Conservation (phyloP, 37 sponge, comb jelly and placozoan genomes). For the Spongia lamella region DNA sequence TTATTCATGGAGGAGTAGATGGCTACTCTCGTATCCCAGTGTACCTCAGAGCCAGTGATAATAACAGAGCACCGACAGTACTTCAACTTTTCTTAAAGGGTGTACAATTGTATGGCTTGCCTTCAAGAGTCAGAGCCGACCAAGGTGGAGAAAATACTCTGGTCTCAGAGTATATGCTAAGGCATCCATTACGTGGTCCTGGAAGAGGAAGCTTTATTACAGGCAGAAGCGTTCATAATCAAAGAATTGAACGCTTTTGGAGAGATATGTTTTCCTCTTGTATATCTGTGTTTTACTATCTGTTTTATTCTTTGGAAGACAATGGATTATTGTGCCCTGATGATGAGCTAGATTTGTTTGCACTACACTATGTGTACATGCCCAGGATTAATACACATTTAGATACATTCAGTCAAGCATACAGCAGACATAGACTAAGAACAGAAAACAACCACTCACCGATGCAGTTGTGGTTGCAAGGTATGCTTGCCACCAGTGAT, state of each 20-base stretch:
- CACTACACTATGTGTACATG: conserved; percentile 38
- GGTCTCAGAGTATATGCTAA: conserved; percentile 48
- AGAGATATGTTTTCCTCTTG: conserved; percentile 43
- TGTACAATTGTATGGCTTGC: conserved; percentile 38
- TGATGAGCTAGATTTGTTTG: conserved; percentile 24
- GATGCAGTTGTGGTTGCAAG: too few relatives aligned
- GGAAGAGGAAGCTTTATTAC: conserved; percentile 45
- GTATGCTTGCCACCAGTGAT: too few relatives aligned
- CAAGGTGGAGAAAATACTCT: conserved; percentile 53
- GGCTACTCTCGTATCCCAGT: conserved; percentile 50
- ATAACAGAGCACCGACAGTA: conserved; percentile 48
- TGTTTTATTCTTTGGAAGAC: conserved; percentile 32
- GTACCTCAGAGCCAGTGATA: conserved; percentile 26
- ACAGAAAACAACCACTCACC: too few relatives aligned
- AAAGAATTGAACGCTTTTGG: conserved; percentile 57
- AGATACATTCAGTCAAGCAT: too few relatives aligned
- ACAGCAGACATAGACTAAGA: too few relatives aligned
- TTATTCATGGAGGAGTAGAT: conserved; percentile 66
- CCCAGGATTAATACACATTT: too few relatives aligned
- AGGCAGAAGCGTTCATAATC: too few relatives aligned
- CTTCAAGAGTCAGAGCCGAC: conserved; percentile 68
- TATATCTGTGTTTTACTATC: conserved; percentile 23
- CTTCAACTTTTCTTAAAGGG: conserved; percentile 22
- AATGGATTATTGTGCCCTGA: neutral
- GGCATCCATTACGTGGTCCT: conserved; percentile 47